phyloP scores from a whole-genome alignment of 2,797 vertebrate species.

The Spondyliosoma cantharus region DNA sequence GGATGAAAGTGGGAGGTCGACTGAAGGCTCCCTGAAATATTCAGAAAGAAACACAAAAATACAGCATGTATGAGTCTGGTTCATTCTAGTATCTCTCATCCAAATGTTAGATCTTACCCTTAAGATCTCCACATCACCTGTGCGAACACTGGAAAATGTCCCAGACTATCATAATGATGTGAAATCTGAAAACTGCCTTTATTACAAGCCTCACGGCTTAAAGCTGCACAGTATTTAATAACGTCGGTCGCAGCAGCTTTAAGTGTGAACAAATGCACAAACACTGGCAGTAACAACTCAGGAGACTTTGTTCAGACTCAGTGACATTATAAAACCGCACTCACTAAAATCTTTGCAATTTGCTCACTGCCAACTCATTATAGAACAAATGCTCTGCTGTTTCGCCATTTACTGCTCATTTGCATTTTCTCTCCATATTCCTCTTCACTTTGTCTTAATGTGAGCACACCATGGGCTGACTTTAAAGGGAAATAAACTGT shows the following conservation, averaged over 20 bases:
- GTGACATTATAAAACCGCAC: neutral
- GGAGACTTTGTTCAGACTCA: neutral
- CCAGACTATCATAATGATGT: neutral
- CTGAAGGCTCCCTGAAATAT: neutral
- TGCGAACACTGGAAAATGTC: neutral
- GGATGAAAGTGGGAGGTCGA: neutral
- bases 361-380: constrained; percentile 5
- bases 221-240: constrained; percentile 10
- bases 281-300: neutral
- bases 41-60: neutral
- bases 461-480: neutral
- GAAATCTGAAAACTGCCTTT: neutral
- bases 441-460: neutral
- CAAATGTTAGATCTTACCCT: neutral
- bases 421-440: neutral
- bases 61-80: neutral
- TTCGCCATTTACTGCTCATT: neutral
- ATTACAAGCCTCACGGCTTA: neutral
- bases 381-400: constrained; percentile 9
- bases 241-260: neutral
- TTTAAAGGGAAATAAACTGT: neutral
- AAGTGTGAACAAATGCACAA: constrained; percentile 7
- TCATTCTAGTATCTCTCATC: neutral
- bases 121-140: neutral
- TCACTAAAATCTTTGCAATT: neutral